Evolutionary conservation across 2,113 vertebrate species (phyloP).

Genomic region (Phyllostomus discolor): DNA sequence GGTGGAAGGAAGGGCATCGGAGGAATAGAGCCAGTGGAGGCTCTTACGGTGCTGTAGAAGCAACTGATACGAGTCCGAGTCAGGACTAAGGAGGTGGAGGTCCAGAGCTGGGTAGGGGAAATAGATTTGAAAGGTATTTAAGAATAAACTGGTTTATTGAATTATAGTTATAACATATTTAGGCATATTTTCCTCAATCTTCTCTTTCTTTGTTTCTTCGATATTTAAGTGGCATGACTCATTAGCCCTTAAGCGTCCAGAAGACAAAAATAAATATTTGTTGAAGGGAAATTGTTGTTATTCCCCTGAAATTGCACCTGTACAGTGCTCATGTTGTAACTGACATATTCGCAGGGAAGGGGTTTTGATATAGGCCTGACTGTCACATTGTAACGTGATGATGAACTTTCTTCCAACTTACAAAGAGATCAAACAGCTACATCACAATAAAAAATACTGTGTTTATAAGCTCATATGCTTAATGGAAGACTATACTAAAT

Average conservation of each 20-base stretch:
- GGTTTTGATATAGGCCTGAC: not conserved
- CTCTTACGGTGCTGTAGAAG: not conserved
- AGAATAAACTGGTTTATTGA: not conserved
- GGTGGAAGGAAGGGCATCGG: not conserved
- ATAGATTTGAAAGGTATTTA: not conserved
- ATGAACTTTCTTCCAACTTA: not conserved
- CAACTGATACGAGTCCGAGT: not conserved
- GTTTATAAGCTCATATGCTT: not conserved
- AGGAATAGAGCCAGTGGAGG: not conserved
- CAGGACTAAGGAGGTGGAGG: not conserved
- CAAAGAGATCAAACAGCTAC: not conserved
- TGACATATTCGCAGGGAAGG: not conserved
- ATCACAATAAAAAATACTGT: not conserved
- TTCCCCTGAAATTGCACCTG: slow-evolving; percentile 7
- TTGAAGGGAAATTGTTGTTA: slow-evolving; percentile 13
- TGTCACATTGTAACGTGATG: not conserved
- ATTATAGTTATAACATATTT: not conserved
- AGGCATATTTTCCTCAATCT: not conserved
- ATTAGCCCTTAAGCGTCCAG: not conserved
- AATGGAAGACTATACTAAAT: not conserved
- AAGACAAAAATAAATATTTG: not conserved
- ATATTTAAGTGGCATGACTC: not conserved
- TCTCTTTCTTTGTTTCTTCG: not conserved
- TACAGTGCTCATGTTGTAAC: not conserved
- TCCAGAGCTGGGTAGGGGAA: not conserved